Percentiles rank a stretch among this genome's conserved stretches.
phyloP scores from a whole-genome alignment of 1,140 invertebrate species.

The Lasioglossum albipes region DNA sequence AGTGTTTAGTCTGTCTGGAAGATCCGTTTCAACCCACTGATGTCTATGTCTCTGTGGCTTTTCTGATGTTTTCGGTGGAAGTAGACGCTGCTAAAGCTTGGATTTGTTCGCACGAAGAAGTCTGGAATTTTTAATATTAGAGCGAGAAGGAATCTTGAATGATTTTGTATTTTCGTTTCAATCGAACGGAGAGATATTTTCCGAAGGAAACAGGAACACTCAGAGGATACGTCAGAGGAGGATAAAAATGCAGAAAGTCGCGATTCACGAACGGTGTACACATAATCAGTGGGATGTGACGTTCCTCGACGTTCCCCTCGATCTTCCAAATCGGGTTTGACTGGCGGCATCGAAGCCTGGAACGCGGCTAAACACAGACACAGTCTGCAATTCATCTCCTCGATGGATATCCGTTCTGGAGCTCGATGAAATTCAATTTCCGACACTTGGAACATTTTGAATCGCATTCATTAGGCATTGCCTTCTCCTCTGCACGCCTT shows the following conservation, averaged over 20 bases:
- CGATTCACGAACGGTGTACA: slow-evolving; percentile 13
- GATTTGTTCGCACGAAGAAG: too few relatives aligned
- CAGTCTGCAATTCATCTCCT: slow-evolving; percentile 52
- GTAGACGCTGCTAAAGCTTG: too few relatives aligned
- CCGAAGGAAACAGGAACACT: not conserved
- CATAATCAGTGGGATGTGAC: slow-evolving; percentile 46
- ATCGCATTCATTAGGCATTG: slow-evolving; percentile 61
- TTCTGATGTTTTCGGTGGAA: too few relatives aligned
- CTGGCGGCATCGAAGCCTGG: slow-evolving; percentile 39
- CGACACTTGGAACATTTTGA: slow-evolving; percentile 55
- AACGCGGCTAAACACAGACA: slow-evolving; percentile 50
- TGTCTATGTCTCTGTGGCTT: too few relatives aligned
- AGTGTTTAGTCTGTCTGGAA: not conserved
- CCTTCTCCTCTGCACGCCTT: slow-evolving; percentile 12
- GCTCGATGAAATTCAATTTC: slow-evolving; percentile 60
- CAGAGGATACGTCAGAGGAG: not conserved
- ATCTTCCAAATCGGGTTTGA: slow-evolving; percentile 42
- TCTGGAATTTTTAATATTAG: too few relatives aligned
- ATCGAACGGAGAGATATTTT: too few relatives aligned
- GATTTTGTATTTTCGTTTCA: too few relatives aligned
- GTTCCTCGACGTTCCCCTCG: slow-evolving; percentile 38
- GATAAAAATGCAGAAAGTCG: not conserved
- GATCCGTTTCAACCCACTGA: too few relatives aligned
- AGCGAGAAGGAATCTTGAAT: too few relatives aligned
- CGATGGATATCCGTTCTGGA: slow-evolving; percentile 28